phyloP scores from a whole-genome alignment of 2,113 vertebrate genomes.

The Potamarius usumacintae region DNA sequence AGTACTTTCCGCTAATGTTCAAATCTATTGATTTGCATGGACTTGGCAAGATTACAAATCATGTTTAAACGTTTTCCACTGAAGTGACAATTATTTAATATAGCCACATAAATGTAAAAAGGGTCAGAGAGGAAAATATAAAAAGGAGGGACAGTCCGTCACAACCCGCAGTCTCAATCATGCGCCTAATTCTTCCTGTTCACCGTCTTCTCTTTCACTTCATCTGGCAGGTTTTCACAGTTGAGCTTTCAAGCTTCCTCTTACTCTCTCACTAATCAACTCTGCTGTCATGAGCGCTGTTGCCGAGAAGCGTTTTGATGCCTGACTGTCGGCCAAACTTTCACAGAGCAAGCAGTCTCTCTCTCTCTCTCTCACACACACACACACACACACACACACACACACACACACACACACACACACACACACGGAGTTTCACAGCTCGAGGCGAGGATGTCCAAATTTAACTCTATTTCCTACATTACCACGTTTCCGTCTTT shows the following conservation, averaged over 20 bases:
- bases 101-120: neutral
- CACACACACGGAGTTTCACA: neutral
- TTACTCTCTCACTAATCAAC: conserved; percentile 27
- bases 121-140: neutral
- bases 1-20: neutral
- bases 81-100: neutral
- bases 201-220: conserved; percentile 23
- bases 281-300: conserved; percentile 27
- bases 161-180: neutral
- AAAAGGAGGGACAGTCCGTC: neutral
- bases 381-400: neutral
- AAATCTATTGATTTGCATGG: neutral
- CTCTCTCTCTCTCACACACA: neutral
- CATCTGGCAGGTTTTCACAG: conserved; percentile 27
- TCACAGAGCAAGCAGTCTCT: conserved; percentile 21
- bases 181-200: neutral
- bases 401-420: too few relatives aligned
- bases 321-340: conserved; percentile 28
- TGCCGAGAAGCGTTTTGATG: conserved; percentile 32
- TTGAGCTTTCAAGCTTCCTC: conserved; percentile 38
- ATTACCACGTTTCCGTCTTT: neutral
- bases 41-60: neutral
- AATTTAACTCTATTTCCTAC: neutral
- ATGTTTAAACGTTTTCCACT: neutral
- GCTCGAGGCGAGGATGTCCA: neutral